These are phyloP conservation scores for Pandemis corylana DNA, from an alignment of 2,888 invertebrate genomes.

Conservation along the genomic window DNA sequence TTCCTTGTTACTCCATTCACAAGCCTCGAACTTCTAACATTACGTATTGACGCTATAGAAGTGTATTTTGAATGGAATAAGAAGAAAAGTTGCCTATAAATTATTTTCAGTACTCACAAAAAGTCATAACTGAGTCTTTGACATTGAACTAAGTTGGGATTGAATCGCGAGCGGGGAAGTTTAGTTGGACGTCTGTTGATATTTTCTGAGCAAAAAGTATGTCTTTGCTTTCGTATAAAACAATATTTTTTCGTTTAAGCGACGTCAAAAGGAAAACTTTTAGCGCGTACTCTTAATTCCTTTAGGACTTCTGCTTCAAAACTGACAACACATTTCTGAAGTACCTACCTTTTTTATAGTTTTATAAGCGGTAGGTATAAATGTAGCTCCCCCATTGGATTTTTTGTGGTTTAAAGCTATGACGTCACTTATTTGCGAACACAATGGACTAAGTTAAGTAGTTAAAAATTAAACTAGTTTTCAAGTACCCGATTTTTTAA, in stretches of 20 bases:
- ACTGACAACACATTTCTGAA: too few relatives aligned
- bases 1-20: conserved; percentile 10
- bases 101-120: background rate
- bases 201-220: background rate
- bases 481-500: too few relatives aligned
- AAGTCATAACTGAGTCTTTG: background rate
- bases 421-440: too few relatives aligned
- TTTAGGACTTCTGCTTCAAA: too few relatives aligned
- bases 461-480: too few relatives aligned
- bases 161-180: background rate
- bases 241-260: background rate
- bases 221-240: background rate
- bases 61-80: background rate
- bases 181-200: background rate
- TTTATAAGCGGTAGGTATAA: too few relatives aligned
- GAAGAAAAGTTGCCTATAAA: background rate
- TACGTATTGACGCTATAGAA: conserved; percentile 5
- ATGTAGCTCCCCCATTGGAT: too few relatives aligned
- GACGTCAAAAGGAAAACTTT: too few relatives aligned
- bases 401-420: too few relatives aligned
- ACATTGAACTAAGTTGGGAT: conserved; percentile 3
- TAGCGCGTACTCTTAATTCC: too few relatives aligned
- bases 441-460: too few relatives aligned
- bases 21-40: background rate
- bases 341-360: too few relatives aligned